Evolutionary conservation across 2,888 invertebrate genomes (phyloP), one percentile per base, ranked within the genome.

Genomic region (Idaea dimidiata): DNA sequence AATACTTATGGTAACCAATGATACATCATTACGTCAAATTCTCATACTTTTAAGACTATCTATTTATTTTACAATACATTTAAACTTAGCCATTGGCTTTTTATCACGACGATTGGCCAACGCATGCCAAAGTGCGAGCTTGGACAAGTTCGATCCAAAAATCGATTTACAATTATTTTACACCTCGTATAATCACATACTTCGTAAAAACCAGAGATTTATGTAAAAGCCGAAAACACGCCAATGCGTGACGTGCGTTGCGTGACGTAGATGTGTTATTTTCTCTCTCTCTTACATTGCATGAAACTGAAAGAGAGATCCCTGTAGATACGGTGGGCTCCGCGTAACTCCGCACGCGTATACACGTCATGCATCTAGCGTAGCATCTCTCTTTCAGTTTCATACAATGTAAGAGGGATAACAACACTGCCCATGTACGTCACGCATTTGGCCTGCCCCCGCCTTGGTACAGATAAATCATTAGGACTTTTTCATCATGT

Each of bases 1-100:
- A 91, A 89, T 91, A 91, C 89, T 91, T 91, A 91, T 90, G 92
- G 92, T 92, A 92, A 92, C 92, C 91, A 91, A 91, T 91, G 88
- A 90, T 91, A 91, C 90, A 91, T 86, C 88, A 83, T 85, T 83
- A 84, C 84, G 74, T 82, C 80, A 79, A 81, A 77, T 83, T 81
- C 80, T 82, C 84, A 81, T 43, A 43, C 43, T 43, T 43, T 66
- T 80, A 82, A 82, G 84, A 24, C 85, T 83, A 81, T 79, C 62
- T 68, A 71, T 67, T 56, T 24, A 24, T 24, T 24, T 64, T 62
- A 64, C 57, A 55, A 68, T 78, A 76, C 75, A 69, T 79, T 76
- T 80, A 81, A 78, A 80, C 75, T 83, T 88, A 86, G 82, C 86
- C 88, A 85, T 85, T 86, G 87, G 87, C 84, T 77, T 82, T 84